Conservation (phyloP, 1,140 invertebrate species). For the Micrasema longulum region DNA sequence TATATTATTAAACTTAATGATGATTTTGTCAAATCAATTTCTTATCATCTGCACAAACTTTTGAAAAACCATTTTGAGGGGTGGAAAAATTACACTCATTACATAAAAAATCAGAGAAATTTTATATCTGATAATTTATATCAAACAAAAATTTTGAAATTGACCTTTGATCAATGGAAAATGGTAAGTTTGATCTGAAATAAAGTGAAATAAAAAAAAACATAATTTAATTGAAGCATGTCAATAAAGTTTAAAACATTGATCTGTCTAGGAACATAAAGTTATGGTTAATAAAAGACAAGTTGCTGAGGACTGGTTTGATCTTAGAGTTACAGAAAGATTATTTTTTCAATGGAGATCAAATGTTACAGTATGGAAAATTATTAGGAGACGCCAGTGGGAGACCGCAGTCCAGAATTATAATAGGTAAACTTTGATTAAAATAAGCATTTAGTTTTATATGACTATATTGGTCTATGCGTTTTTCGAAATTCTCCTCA, state of each 20-base stretch:
- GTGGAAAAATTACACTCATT: constrained; percentile 67
- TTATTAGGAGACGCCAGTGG: constrained; percentile 65
- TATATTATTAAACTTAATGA: constrained; percentile 66
- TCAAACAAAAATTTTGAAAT: constrained; percentile 62
- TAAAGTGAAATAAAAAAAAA: neutral
- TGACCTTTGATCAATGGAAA: constrained; percentile 60
- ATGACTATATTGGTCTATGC: too few species aligned
- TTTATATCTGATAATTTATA: constrained; percentile 65
- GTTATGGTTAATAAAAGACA: constrained; percentile 66
- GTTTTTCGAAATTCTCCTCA: too few species aligned
- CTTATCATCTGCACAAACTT: constrained; percentile 63
- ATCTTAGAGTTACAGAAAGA: constrained; percentile 67
- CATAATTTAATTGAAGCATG: neutral
- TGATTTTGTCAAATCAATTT: constrained; percentile 65
- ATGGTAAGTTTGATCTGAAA: constrained; percentile 56
- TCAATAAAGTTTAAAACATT: too few species aligned
- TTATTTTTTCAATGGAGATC: constrained; percentile 67
- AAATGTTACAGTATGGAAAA: constrained; percentile 61
- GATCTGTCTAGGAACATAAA: constrained; percentile 61
- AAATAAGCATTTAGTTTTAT: too few species aligned
- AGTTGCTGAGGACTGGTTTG: constrained; percentile 73
- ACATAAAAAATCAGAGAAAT: constrained; percentile 64
- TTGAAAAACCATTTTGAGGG: constrained; percentile 65
- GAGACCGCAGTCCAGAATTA: constrained; percentile 68
- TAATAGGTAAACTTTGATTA: too few species aligned